Conservation (phyloP, 2,113 vertebrate species). For the Taxidea taxus region DNA sequence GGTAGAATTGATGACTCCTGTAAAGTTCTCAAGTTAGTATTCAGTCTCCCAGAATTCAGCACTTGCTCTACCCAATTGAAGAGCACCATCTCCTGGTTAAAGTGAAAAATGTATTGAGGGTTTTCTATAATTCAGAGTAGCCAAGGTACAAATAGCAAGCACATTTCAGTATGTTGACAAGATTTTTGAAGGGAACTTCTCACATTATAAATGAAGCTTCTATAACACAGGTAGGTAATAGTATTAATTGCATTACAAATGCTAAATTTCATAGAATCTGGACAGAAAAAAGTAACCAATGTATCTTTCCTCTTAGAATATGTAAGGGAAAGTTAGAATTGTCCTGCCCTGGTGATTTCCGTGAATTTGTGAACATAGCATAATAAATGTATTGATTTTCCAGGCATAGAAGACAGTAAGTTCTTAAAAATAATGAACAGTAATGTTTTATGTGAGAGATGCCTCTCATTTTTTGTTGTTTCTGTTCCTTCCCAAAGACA, state of each 20-base stretch:
- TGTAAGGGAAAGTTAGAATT: not conserved
- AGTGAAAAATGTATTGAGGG: not conserved
- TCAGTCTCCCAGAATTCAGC: not conserved
- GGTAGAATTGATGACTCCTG: not conserved
- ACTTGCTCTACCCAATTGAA: not conserved
- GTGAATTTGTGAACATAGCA: not conserved
- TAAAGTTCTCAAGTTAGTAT: not conserved
- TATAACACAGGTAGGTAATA: not conserved
- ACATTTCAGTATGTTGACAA: not conserved
- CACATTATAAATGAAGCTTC: not conserved
- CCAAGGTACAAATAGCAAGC: not conserved
- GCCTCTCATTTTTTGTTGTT: not conserved
- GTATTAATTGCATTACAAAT: not conserved
- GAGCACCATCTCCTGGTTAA: conserved; percentile 69
- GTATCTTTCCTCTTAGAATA: not conserved
- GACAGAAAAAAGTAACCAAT: not conserved
- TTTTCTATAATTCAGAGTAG: not conserved
- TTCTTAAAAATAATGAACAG: not conserved
- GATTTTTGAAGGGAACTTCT: not conserved
- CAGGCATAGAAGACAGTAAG: not conserved
- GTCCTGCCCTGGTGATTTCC: not conserved
- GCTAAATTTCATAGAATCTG: not conserved
- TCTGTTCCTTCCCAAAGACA: not conserved
- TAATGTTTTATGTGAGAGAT: not conserved
- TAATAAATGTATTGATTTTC: not conserved